Percentiles rank a stretch among this genome's conserved stretches.
These are phyloP conservation scores for Neodiprion fabricii DNA, from an alignment of 1,140 invertebrate genomes.

Conservation along the genomic window DNA sequence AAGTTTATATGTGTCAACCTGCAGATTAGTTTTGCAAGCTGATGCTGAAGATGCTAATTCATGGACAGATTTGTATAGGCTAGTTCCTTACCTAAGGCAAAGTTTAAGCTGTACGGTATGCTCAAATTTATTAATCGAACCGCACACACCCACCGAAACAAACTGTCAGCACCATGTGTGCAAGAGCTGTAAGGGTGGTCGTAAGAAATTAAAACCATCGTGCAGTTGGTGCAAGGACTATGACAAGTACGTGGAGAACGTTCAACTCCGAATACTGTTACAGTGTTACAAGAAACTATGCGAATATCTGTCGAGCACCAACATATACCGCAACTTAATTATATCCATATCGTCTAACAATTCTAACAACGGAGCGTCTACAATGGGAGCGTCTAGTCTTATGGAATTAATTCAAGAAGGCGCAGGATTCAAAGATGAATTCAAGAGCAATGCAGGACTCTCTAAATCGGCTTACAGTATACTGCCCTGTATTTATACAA, in stretches of 20 bases:
- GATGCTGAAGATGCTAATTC: constrained; percentile 72
- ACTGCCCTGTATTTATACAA: constrained; percentile 75
- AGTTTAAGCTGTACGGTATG: constrained; percentile 89
- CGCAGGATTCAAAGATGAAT: constrained; percentile 77
- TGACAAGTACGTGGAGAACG: constrained; percentile 83
- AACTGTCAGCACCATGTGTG: constrained; percentile 91
- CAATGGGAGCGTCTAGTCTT: constrained; percentile 64
- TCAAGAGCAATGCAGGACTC: constrained; percentile 72
- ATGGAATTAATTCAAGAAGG: constrained; percentile 82
- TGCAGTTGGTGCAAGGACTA: constrained; percentile 88
- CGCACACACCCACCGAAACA: constrained; percentile 80
- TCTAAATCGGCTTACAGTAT: constrained; percentile 76
- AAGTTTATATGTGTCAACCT: constrained; percentile 83
- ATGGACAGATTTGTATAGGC: constrained; percentile 81
- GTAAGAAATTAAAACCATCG: constrained; percentile 82
- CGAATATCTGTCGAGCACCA: constrained; percentile 77
- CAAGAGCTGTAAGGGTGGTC: constrained; percentile 78
- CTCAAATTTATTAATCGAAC: constrained; percentile 81
- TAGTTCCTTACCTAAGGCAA: constrained; percentile 84
- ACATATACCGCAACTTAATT: constrained; percentile 70
- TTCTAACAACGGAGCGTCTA: constrained; percentile 52
- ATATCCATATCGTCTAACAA: constrained; percentile 60
- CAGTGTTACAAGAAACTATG: constrained; percentile 90
- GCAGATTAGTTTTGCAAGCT: constrained; percentile 78
- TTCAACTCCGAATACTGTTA: constrained; percentile 78